A percentile compares a stretch with the other conserved stretches of the same genome.
Conservation (phyloP, 2,113 vertebrate genomes). For the Hipposideros armiger region DNA sequence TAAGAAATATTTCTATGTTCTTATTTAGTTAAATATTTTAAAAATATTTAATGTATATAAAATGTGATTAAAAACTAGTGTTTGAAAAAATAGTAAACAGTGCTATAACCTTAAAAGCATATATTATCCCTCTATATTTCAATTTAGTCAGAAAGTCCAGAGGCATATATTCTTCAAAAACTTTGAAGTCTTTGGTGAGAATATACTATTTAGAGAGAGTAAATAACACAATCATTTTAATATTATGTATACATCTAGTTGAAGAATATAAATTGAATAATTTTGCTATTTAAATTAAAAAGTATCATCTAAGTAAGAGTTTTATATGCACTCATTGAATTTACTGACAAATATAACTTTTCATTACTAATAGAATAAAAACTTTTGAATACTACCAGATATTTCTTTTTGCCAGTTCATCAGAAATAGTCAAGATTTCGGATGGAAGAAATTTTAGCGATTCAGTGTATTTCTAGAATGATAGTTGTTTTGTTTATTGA, state of each 20-base stretch:
- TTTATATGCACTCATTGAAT: background rate
- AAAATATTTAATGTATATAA: background rate
- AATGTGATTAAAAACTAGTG: background rate
- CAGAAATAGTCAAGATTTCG: background rate
- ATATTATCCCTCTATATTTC: constrained; percentile 12
- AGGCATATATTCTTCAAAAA: background rate
- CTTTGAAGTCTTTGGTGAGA: background rate
- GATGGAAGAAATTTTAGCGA: background rate
- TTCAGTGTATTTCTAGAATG: constrained; percentile 29
- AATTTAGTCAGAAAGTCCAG: constrained; percentile 11
- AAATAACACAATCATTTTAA: constrained; percentile 20
- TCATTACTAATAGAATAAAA: background rate
- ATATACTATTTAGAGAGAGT: background rate
- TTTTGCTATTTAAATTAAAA: constrained; percentile 3
- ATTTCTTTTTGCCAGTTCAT: constrained; percentile 2
- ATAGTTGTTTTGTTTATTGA: constrained; percentile 6
- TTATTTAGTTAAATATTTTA: constrained; percentile 26
- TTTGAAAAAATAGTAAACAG: background rate
- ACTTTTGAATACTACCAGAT: background rate
- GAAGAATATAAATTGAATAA: background rate
- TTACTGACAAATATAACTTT: background rate
- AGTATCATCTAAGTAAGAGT: background rate
- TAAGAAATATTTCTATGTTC: background rate
- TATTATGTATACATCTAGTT: background rate
- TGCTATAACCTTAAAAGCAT: background rate